A percentile compares a stretch with the other conserved stretches of the same genome.
phyloP scores from a whole-genome alignment of 2,113 vertebrate species.

The Jacana jacana region DNA sequence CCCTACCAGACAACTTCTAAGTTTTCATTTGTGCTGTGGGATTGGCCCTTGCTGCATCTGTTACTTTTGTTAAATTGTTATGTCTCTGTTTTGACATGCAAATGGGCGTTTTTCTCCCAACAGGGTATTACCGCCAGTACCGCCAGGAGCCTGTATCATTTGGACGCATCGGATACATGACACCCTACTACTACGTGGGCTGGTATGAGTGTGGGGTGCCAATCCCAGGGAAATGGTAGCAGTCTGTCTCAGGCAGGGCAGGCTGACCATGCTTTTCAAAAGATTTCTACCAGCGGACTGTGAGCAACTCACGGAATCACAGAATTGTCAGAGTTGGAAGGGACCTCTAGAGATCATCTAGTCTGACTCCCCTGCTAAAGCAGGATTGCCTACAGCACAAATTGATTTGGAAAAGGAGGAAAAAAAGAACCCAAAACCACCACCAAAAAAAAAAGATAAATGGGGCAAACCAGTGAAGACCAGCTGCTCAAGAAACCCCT shows the following conservation, averaged over 20 bases:
- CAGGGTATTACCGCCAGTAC: slow-evolving; percentile 92
- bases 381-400: too few species aligned
- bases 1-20: background rate
- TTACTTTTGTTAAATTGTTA: background rate
- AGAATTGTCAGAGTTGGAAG: too few species aligned
- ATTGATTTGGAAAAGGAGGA: background rate
- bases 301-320: background rate
- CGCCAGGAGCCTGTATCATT: slow-evolving; percentile 93
- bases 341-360: too few species aligned
- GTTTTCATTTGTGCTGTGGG: background rate
- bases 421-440: background rate
- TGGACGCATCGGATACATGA: slow-evolving; percentile 88
- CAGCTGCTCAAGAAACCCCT: background rate
- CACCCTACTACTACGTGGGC: slow-evolving; percentile 89
- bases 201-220: slow-evolving; percentile 98
- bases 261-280: background rate
- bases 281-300: slow-evolving; percentile 23
- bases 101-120: background rate
- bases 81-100: background rate
- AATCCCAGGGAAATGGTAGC: slow-evolving; percentile 96
- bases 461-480: background rate
- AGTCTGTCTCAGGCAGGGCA: background rate
- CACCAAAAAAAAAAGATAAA: background rate
- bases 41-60: background rate
- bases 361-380: too few species aligned